These are phyloP conservation scores for Mythimna vitellina DNA, from an alignment of 2,888 invertebrate genomes.

Conservation along the genomic window DNA sequence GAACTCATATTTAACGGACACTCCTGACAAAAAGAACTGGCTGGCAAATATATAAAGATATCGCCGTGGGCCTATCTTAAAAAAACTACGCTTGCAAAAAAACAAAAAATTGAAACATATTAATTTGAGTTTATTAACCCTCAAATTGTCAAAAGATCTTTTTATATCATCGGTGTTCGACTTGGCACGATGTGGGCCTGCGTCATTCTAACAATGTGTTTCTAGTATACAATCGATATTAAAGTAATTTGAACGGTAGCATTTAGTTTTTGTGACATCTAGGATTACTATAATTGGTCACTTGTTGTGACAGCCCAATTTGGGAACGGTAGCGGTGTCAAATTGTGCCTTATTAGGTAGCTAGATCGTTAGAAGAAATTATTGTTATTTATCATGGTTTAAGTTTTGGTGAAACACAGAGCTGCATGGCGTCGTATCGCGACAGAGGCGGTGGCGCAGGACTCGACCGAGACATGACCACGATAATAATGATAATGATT, in stretches of 20 bases:
- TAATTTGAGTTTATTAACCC: slow-evolving; percentile 52
- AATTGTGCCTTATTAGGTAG: neutral
- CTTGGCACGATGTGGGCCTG: slow-evolving; percentile 37
- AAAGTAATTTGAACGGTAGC: slow-evolving; percentile 29
- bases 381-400: neutral
- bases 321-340: slow-evolving; percentile 26
- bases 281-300: slow-evolving; percentile 55
- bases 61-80: slow-evolving; percentile 24
- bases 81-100: neutral
- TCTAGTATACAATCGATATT: slow-evolving; percentile 45
- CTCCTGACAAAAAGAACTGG: neutral
- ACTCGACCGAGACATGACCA: too few species aligned
- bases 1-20: too few species aligned
- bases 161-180: slow-evolving; percentile 52
- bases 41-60: neutral
- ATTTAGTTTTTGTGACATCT: slow-evolving; percentile 38
- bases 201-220: slow-evolving; percentile 35
- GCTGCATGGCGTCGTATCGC: too few species aligned
- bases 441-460: too few species aligned
- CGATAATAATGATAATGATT: too few species aligned
- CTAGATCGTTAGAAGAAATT: slow-evolving; percentile 6
- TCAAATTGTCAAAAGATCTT: slow-evolving; percentile 51
- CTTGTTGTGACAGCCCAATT: slow-evolving; percentile 31
- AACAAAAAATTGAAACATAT: neutral
- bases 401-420: too few species aligned